These are phyloP conservation scores for Sturnira hondurensis DNA, from an alignment of 2,113 vertebrate species.

Conservation along the genomic window DNA sequence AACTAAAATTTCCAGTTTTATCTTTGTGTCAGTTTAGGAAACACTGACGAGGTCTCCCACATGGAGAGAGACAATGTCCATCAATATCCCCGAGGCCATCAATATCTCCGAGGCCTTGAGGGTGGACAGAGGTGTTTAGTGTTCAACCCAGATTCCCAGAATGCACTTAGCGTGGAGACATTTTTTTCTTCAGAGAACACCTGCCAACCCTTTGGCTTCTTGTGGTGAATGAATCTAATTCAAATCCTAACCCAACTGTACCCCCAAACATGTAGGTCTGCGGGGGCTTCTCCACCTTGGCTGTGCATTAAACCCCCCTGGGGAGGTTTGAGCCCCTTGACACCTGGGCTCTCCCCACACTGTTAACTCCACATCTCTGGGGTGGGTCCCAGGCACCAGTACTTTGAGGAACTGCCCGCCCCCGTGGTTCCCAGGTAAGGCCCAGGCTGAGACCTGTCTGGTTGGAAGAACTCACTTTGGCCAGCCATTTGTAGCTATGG, in stretches of 20 bases:
- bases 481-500: not conserved
- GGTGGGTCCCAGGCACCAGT: not conserved
- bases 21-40: not conserved
- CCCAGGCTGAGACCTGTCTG: not conserved
- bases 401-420: not conserved
- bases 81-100: not conserved
- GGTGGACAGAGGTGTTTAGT: not conserved
- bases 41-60: accelerated
- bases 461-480: not conserved
- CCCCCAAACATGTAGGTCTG: not conserved
- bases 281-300: not conserved
- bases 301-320: not conserved
- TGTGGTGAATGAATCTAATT: not conserved
- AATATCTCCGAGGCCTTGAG: not conserved
- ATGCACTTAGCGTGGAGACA: not conserved
- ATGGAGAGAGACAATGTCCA: not conserved
- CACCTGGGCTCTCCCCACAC: not conserved
- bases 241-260: accelerated
- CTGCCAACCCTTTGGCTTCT: not conserved
- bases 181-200: not conserved
- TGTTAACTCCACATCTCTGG: not conserved
- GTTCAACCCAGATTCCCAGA: not conserved
- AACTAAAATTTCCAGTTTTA: not conserved
- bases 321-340: not conserved
- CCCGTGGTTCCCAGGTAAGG: not conserved